A percentile compares a stretch with the other conserved stretches of the same genome.
These are phyloP conservation scores for Catharus minimus DNA, from an alignment of 2,113 vertebrate species.

Conservation along the genomic window DNA sequence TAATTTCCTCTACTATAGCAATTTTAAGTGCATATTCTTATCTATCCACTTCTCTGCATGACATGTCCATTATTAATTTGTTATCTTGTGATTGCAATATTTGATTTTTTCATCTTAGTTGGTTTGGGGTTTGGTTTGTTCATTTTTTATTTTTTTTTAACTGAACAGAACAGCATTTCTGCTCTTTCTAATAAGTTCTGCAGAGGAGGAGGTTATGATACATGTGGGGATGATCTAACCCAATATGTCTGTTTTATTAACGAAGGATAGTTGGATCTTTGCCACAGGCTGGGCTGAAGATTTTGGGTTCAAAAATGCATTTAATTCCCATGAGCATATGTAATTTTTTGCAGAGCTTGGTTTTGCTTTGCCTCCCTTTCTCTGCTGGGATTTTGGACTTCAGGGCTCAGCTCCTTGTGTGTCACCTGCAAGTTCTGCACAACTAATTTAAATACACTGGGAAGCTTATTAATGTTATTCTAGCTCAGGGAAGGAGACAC, in stretches of 20 bases:
- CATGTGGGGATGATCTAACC: not conserved
- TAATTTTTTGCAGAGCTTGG: not conserved
- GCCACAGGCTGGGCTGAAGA: not conserved
- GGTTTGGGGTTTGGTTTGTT: not conserved
- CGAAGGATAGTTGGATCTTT: not conserved
- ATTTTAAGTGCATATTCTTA: not conserved
- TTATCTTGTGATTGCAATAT: not conserved
- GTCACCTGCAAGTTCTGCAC: not conserved
- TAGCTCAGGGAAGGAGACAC: not conserved
- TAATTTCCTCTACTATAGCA: not conserved
- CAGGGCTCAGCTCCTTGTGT: not conserved
- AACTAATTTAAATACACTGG: not conserved
- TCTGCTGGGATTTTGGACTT: not conserved
- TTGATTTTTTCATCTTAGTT: not conserved
- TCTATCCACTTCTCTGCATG: not conserved
- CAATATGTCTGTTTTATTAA: not conserved
- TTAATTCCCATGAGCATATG: not conserved
- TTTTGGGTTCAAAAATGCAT: not conserved
- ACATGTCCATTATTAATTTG: not conserved
- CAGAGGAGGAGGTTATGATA: not conserved
- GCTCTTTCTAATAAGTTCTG: constrained; percentile 3
- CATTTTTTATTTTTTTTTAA: not conserved
- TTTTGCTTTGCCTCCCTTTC: not conserved
- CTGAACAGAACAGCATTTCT: not conserved
- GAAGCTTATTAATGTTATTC: not conserved